Evolutionary conservation across 2,797 vertebrate genomes (phyloP).

Genomic region (Botia almorhae): DNA sequence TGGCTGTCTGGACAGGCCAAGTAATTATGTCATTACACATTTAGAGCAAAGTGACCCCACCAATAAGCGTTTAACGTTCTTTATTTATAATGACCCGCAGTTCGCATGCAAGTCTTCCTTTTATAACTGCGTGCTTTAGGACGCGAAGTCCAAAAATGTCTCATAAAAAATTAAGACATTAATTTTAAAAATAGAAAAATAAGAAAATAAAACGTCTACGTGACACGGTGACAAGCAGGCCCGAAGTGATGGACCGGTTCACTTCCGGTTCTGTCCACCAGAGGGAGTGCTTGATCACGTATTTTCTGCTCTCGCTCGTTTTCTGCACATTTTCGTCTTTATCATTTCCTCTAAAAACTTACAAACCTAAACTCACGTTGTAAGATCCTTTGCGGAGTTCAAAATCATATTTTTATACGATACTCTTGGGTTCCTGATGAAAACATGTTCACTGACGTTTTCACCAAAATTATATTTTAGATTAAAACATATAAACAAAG

Average conservation of each 20-base stretch:
- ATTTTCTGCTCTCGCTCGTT: not conserved
- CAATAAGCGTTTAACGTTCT: constrained; percentile 23
- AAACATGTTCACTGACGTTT: no score
- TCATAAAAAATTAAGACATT: no score
- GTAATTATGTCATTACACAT: constrained; percentile 51
- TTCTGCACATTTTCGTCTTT: not conserved
- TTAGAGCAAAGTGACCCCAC: constrained; percentile 34
- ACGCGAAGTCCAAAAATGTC: constrained; percentile 11
- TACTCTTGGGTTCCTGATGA: no score
- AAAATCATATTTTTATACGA: no score
- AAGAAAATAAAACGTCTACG: constrained; percentile 1
- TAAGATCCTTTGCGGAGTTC: no score
- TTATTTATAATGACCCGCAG: constrained; percentile 29
- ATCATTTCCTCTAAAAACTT: no score
- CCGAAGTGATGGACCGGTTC: not conserved
- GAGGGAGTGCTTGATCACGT: constrained; percentile 34
- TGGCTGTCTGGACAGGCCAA: constrained; percentile 23
- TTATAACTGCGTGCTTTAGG: constrained; percentile 24
- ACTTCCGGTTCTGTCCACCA: constrained; percentile 15
- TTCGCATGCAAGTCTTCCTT: constrained; percentile 14
- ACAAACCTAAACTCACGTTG: no score
- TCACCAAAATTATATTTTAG: no score
- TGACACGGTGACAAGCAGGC: not conserved
- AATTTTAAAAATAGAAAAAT: no score
- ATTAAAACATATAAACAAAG: no score